These are phyloP conservation scores for Philaethria dido DNA, from an alignment of 2,888 invertebrate species.

Conservation along the genomic window DNA sequence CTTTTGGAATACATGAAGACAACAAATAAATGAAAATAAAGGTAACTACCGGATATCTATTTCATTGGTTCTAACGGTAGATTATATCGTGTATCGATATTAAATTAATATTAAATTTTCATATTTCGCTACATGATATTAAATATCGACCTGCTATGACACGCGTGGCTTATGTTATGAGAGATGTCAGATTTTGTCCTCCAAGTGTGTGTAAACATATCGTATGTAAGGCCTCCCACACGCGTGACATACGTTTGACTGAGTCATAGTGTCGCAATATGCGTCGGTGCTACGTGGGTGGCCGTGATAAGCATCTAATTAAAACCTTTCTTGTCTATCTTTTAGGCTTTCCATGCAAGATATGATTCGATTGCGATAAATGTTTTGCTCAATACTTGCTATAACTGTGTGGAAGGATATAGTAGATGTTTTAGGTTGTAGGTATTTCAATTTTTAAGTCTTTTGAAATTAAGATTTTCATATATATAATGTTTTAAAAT, in stretches of 20 bases:
- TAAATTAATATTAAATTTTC: conserved; percentile 7
- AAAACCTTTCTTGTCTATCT: conserved; percentile 56
- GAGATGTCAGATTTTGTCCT: conserved; percentile 44
- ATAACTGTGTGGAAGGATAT: no score
- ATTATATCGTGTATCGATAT: neutral
- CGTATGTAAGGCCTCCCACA: conserved; percentile 48
- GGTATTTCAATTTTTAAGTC: no score
- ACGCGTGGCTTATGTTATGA: conserved; percentile 33
- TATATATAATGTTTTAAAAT: no score
- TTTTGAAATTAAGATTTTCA: no score
- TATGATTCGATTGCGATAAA: conserved; percentile 1
- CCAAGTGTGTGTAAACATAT: conserved; percentile 43
- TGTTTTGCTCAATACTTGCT: no score
- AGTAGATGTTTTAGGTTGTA: no score
- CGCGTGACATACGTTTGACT: conserved; percentile 51
- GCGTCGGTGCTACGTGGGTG: conserved; percentile 65
- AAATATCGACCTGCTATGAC: conserved; percentile 27
- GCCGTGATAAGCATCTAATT: conserved; percentile 78
- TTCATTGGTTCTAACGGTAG: no score
- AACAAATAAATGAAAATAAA: no score
- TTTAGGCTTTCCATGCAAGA: conserved; percentile 29
- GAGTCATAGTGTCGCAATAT: conserved; percentile 69
- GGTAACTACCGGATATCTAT: no score
- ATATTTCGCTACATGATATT: conserved; percentile 21
- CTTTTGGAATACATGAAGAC: no score